These are phyloP conservation scores for Laupala kohalensis DNA, from an alignment of 1,140 invertebrate species.

Conservation along the genomic window DNA sequence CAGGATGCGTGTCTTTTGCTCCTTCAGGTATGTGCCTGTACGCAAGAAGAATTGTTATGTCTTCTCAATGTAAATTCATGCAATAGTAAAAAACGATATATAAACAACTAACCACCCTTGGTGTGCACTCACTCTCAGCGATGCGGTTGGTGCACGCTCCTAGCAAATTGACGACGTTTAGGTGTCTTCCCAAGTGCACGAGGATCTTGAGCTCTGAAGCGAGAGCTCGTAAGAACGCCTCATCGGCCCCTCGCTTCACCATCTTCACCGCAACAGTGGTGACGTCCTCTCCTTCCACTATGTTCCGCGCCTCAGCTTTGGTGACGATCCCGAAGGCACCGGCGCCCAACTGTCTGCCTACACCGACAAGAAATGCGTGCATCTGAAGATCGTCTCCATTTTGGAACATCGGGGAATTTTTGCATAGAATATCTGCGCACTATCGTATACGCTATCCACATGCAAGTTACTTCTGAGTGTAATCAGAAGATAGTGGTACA, in stretches of 20 bases:
- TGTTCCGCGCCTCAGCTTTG: constrained; percentile 70
- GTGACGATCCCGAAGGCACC: constrained; percentile 88
- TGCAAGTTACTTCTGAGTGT: no score
- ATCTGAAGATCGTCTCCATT: no score
- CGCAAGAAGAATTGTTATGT: no score
- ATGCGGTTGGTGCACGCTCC: constrained; percentile 87
- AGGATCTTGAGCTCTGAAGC: constrained; percentile 89
- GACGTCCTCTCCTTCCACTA: constrained; percentile 48
- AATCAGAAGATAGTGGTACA: no score
- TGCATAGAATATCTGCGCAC: no score
- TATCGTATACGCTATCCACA: no score
- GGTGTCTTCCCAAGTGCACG: constrained; percentile 82
- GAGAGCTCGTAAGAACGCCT: constrained; percentile 59
- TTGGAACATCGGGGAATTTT: no score
- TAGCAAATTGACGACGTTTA: constrained; percentile 88
- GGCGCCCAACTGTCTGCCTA: constrained; percentile 70
- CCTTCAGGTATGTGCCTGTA: no score
- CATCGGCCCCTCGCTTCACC: constrained; percentile 63
- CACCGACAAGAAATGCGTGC: constrained; percentile 2
- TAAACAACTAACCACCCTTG: no score
- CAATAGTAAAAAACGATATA: no score
- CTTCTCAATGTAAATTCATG: no score
- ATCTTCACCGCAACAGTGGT: constrained; percentile 76
- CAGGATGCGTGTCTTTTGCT: no score
- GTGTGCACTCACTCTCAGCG: constrained; percentile 54